Conservation (phyloP, 1,140 invertebrate genomes). For the Platorchestia sp. region DNA sequence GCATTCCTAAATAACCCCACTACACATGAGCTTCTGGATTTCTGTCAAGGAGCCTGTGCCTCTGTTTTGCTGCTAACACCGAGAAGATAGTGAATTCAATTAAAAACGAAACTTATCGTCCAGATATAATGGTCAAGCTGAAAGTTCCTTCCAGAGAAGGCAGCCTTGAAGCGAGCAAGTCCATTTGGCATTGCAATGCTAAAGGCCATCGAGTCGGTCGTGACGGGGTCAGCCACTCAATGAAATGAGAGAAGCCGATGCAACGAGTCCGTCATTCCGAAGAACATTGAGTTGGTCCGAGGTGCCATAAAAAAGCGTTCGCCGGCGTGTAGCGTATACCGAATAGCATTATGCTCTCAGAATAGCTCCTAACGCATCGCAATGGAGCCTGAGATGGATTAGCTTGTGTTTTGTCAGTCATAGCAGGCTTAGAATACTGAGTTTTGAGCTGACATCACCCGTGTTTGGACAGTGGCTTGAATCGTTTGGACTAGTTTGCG, state of each 20-base stretch:
- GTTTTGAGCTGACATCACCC: background rate
- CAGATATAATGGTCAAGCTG: background rate
- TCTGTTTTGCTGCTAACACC: background rate
- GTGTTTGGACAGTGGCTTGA: conserved; percentile 30
- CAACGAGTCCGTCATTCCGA: conserved; percentile 26
- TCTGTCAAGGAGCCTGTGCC: background rate
- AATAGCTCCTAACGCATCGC: conserved; percentile 51
- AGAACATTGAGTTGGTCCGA: conserved; percentile 21
- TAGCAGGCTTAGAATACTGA: conserved; percentile 15
- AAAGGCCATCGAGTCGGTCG: background rate
- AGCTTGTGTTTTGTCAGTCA: conserved; percentile 42
- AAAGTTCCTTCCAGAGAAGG: background rate
- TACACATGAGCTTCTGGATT: background rate
- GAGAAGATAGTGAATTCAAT: background rate
- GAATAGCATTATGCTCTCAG: conserved; percentile 39
- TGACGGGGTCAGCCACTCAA: conserved; percentile 43
- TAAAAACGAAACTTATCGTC: background rate
- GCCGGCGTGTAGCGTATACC: conserved; percentile 35
- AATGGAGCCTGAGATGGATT: conserved; percentile 46
- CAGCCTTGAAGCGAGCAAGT: background rate
- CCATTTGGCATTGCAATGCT: conserved; percentile 40
- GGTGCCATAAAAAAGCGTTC: conserved; percentile 43
- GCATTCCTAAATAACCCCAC: background rate
- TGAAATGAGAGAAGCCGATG: conserved; percentile 37
- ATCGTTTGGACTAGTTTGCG: background rate